Evolutionary conservation across 2,888 invertebrate genomes (phyloP).

Genomic region (Parelbella ahira): DNA sequence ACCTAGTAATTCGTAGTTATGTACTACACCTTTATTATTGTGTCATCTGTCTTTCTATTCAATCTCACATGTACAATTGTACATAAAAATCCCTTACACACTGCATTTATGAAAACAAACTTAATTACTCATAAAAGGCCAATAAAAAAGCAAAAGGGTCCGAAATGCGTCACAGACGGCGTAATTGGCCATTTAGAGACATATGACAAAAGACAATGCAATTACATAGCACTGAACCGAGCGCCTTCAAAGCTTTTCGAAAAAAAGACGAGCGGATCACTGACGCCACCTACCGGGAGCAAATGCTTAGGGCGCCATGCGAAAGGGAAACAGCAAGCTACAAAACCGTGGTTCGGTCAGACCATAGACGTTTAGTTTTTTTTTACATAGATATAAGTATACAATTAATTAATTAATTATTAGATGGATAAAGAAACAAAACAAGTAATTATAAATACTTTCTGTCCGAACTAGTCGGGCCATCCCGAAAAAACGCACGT

Average conservation of each 20-base stretch:
- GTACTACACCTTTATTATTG: too few relatives aligned
- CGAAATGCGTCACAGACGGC: constrained; percentile 12
- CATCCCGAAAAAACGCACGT: too few relatives aligned
- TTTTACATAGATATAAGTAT: not conserved
- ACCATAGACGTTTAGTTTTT: not conserved
- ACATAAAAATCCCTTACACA: too few relatives aligned
- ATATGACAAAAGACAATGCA: constrained; percentile 10
- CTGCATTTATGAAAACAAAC: too few relatives aligned
- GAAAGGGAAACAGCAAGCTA: constrained; percentile 1
- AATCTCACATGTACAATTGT: too few relatives aligned
- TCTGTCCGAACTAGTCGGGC: too few relatives aligned
- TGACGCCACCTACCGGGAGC: constrained; percentile 8
- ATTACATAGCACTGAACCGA: constrained; percentile 9
- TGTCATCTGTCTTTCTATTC: too few relatives aligned
- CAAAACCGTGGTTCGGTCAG: too few relatives aligned
- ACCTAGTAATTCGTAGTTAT: too few relatives aligned
- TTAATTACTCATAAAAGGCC: not conserved
- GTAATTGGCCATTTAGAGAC: constrained; percentile 5
- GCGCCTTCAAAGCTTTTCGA: constrained; percentile 14
- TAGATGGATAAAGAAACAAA: too few relatives aligned
- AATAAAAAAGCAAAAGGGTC: not conserved
- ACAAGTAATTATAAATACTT: too few relatives aligned
- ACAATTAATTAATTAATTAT: too few relatives aligned
- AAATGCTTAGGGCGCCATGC: constrained; percentile 1
- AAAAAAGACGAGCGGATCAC: constrained; percentile 13